Percentiles rank a stretch among this genome's conserved stretches.
Conservation (phyloP, 2,113 vertebrate species). For the Syngnathus scovelli region DNA sequence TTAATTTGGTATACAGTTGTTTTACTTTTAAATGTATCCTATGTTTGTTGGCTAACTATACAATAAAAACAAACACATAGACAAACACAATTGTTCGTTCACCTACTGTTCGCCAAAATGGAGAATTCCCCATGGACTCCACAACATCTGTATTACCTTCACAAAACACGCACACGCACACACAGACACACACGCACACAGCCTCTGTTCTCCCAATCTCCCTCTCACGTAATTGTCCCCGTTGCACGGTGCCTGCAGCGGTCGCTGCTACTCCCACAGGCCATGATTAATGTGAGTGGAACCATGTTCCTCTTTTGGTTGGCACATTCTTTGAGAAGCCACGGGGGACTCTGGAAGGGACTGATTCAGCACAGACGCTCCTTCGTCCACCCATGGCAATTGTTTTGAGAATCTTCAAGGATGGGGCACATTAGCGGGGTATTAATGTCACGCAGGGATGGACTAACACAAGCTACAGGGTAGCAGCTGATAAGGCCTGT, state of each 20-base stretch:
- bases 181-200: constrained; percentile 20
- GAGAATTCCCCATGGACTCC: not conserved
- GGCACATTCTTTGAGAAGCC: constrained; percentile 40
- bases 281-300: constrained; percentile 69
- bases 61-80: not conserved
- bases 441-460: constrained; percentile 63
- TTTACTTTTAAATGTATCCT: too few relatives aligned
- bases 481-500: constrained; percentile 47
- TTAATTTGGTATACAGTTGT: too few relatives aligned
- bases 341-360: constrained; percentile 47
- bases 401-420: constrained; percentile 57
- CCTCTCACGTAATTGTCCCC: constrained; percentile 39
- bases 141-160: not conserved
- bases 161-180: constrained; percentile 2
- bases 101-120: too few relatives aligned
- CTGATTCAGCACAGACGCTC: constrained; percentile 35
- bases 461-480: constrained; percentile 48
- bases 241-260: constrained; percentile 38
- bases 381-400: constrained; percentile 19
- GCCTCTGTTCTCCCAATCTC: constrained; percentile 28
- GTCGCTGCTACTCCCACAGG: constrained; percentile 46
- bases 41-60: not conserved
- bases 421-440: constrained; percentile 62
- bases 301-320: constrained; percentile 46
- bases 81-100: constrained; percentile 1